Evolutionary conservation across 2,888 invertebrate species (phyloP), one percentile per base, ranked within the genome.

Genomic region (Sarcophaga rosellei): DNA sequence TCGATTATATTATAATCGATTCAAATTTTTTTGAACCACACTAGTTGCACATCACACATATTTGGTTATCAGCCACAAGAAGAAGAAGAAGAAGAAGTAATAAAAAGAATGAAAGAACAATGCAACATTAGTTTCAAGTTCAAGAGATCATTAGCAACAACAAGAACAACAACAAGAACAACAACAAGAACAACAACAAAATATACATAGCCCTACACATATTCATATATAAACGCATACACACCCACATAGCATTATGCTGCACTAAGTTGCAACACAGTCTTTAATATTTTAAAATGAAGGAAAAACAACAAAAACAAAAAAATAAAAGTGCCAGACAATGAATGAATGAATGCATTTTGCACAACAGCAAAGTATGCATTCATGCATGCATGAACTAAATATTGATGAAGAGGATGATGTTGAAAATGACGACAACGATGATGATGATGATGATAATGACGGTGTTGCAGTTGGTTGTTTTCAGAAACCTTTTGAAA

Each of bases 81-180:
- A 53, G n/a, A 66, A 25, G n/a, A 44, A n/a, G 73, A 63, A 4
- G 21, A 35, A 35, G 23, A 66, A 25, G 35, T 35, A 35, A 35
- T 35, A 45, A 20, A 68, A 63, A 79, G 77, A 57, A 70, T 74
- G 57, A 72, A 84, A 84, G 87, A 88, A 90, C 89, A 90, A 89
- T 91, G 89, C 90, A 91, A 89, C 90, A 90, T 89, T 88, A 84
- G 88, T 88, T 89, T 91, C 91, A 91, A 91, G 91, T 91, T 91
- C 91, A 91, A 90, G 90, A 89, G 91, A 90, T 89, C 90, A 90
- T 89, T 87, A 88, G 86, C 86, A 88, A 79, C 59, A 85, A 81
- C 62, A 75, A 70, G n/a, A 66, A 25, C 17, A 69, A 86, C 83
- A 88, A 79, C 66, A 85, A 77, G 69, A 65, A 65, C 4, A 65